These are phyloP conservation scores for Sminthurides aquaticus DNA, from an alignment of 2,888 invertebrate genomes.

Conservation along the genomic window DNA sequence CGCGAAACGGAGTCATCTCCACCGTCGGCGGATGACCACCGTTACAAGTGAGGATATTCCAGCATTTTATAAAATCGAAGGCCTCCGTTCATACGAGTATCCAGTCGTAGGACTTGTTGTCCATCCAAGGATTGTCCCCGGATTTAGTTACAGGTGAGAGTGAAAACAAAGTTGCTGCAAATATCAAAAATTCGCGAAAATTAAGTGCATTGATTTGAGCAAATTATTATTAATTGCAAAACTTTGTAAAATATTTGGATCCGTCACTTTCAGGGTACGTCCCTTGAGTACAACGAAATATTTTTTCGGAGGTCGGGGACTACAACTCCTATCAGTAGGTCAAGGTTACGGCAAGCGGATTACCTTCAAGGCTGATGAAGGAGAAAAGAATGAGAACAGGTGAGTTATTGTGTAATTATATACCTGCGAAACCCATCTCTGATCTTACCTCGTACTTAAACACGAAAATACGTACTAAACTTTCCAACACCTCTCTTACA, in stretches of 20 bases:
- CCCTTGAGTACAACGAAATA: slow-evolving; percentile 52
- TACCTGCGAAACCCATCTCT: background rate
- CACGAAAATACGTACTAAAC: no score
- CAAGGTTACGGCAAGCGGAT: slow-evolving; percentile 66
- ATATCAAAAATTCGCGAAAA: no score
- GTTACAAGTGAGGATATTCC: slow-evolving; percentile 55
- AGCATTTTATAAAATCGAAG: slow-evolving; percentile 57
- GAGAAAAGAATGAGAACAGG: slow-evolving; percentile 57
- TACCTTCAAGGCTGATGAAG: slow-evolving; percentile 60
- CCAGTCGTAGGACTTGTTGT: slow-evolving; percentile 66
- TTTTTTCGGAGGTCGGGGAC: slow-evolving; percentile 60
- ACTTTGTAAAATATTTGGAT: background rate
- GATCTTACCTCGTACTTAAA: no score
- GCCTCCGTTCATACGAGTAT: slow-evolving; percentile 57
- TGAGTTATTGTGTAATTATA: slow-evolving; percentile 11
- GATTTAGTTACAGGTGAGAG: slow-evolving; percentile 57
- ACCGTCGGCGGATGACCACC: slow-evolving; percentile 27
- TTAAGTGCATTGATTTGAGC: no score
- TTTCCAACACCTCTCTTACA: no score
- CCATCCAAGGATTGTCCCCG: slow-evolving; percentile 63
- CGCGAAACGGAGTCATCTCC: background rate
- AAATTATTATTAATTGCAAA: slow-evolving; percentile 1
- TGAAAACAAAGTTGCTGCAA: background rate
- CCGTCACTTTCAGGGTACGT: slow-evolving; percentile 52
- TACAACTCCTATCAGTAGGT: slow-evolving; percentile 61